Percentiles rank a stretch among this genome's conserved stretches.
phyloP scores from a whole-genome alignment of 1,140 invertebrate genomes.

The Metopolophium dirhodum region DNA sequence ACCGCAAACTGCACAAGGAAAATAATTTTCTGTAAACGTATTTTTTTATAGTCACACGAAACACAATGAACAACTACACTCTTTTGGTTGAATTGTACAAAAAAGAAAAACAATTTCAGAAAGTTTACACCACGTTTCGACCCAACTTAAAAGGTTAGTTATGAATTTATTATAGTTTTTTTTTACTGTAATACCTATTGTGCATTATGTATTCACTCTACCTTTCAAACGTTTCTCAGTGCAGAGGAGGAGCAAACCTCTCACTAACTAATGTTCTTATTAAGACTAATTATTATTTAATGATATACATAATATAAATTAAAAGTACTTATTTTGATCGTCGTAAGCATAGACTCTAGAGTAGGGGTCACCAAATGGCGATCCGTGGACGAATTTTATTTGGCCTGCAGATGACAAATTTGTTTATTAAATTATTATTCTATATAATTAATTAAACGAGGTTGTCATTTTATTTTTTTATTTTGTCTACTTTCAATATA shows the following conservation, averaged over 20 bases:
- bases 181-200: too few species aligned
- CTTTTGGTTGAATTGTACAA: slow-evolving; percentile 30
- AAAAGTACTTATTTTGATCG: too few species aligned
- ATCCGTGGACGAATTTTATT: background rate
- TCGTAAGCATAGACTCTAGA: background rate
- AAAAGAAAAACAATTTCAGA: slow-evolving; percentile 50
- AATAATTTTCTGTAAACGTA: background rate
- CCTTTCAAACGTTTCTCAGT: too few species aligned
- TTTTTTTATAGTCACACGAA: background rate
- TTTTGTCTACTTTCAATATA: background rate
- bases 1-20: background rate
- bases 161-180: background rate
- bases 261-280: too few species aligned
- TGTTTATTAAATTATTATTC: background rate
- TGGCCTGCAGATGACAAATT: background rate
- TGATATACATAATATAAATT: too few species aligned
- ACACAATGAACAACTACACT: slow-evolving; percentile 22
- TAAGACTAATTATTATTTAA: too few species aligned
- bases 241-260: too few species aligned
- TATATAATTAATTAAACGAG: too few species aligned
- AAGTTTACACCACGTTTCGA: slow-evolving; percentile 46
- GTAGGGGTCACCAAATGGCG: background rate
- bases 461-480: background rate
- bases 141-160: slow-evolving; percentile 51
- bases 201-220: too few species aligned